Base-by-base conservation (phyloP, 1,140 invertebrate species). In the Anastrepha ludens region DNA sequence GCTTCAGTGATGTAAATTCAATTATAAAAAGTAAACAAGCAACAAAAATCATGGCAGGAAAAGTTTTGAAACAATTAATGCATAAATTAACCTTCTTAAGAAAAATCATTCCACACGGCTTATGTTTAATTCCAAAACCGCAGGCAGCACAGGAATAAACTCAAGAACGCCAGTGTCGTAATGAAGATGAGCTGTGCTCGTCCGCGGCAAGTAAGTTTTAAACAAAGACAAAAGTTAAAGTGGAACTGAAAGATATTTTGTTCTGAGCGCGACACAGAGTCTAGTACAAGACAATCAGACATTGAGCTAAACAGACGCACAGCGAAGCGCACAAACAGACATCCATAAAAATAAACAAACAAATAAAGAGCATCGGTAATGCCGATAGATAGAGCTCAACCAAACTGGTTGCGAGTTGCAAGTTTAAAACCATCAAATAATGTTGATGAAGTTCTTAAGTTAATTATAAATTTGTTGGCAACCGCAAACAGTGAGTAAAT, bases 381-480 rank as follows among this genome's bases (percentile, higher is more conserved):
- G 74, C 47, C 47, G 74, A 55, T 58, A 81, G 74, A 81, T 55
- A 50, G 47, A 50, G n/a, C 44, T 15, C 39, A 15, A 9, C 39
- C 44, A 7, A 74, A 74, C 44, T 74, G 41, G n/a, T 47, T 55
- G 74, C 11, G 74, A 29, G 62, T 15, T 67, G 44, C 62, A 50
- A 67, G 39, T 78, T 58, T 41, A 15, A 60, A 87, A 78, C 70
- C 44, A 5, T 87, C 70, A 50, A 87, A 87, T 59, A 67, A 86
- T 70, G 67, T 87, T 87, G 87, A 78, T 87, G 87, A 78, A 87
- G 87, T 87, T 87, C 87, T 87, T 78, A 87, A 87, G 67, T 87
- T 87, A 87, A 87, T 87, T 87, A 87, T 87, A 87, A 87, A 87
- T 87, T 87, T 64, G 70, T 74, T 87, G 65, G 87, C 87, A 87